A percentile compares a stretch with the other conserved stretches of the same genome.
Evolutionary conservation across 2,797 vertebrate genomes (phyloP).

Genomic region (Danio kyathit): DNA sequence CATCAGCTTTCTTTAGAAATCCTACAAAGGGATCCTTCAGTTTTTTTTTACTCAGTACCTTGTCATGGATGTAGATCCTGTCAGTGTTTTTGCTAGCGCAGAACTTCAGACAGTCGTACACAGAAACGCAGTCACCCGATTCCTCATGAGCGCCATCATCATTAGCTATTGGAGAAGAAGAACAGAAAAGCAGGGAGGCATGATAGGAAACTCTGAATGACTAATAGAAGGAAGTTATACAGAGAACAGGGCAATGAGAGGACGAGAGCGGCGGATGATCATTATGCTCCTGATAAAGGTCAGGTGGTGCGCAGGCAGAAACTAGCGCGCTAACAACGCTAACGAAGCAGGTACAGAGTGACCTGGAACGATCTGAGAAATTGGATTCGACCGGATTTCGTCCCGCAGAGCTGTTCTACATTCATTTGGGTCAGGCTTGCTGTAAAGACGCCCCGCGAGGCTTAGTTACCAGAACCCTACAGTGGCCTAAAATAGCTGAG

Average conservation of each 20-base stretch:
- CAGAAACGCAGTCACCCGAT: constrained; percentile 62
- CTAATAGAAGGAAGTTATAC: constrained; percentile 15
- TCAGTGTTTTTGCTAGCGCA: constrained; percentile 93
- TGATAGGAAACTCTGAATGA: constrained; percentile 48
- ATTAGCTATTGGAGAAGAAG: constrained; percentile 56
- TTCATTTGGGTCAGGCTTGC: constrained; percentile 44
- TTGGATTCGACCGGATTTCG: not conserved
- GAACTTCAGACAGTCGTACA: constrained; percentile 86
- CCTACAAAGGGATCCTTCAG: no score
- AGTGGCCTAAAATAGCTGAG: constrained; percentile 29
- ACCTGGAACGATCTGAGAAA: constrained; percentile 1
- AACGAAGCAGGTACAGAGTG: constrained; percentile 23
- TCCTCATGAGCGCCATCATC: constrained; percentile 69
- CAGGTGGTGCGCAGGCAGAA: constrained; percentile 64
- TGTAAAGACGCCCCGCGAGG: constrained; percentile 33
- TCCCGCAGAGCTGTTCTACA: constrained; percentile 22
- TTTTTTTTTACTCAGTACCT: constrained; percentile 77
- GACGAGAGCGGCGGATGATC: constrained; percentile 67
- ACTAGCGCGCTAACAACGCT: constrained; percentile 29
- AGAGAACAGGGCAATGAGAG: constrained; percentile 30
- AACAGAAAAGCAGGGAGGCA: constrained; percentile 53
- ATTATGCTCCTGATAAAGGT: constrained; percentile 82
- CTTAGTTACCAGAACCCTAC: constrained; percentile 42
- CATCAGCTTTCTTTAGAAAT: no score
- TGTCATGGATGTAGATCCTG: constrained; percentile 89